Evolutionary conservation across 2,888 invertebrate species (phyloP), one percentile per base, ranked within the genome.

Genomic region (Dicyrtoma fusca): DNA sequence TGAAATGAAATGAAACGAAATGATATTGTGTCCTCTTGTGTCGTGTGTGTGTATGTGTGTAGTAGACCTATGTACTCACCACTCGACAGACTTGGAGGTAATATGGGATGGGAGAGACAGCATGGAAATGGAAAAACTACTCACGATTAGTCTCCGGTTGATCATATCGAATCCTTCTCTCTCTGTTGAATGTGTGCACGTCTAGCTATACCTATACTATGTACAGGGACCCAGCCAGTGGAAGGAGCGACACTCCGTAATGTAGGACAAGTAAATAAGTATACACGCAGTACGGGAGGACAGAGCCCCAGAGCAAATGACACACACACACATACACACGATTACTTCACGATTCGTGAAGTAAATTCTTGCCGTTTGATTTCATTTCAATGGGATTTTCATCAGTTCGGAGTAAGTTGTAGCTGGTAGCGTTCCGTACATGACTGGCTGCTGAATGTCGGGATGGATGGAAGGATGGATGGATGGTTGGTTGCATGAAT

Each of bases 341-440:
- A 34, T 34, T 34, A 34, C 34, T 34, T 34, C 34, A 34, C 34
- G 34, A 34, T 34, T 34, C 47, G 26, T 65, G 65, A 65, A 65
- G 25, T 64, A 65, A 65, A 65, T 51, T 65, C 57, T 65, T 25
- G 51, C 65, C 65, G 49, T 65, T 65, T 65, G 65, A 65, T 65
- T 65, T 65, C 25, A 45, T 51, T 65, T 26, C 47, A 51, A 65
- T 65, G n/a, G 65, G 65, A 65, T 65, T 65, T 65, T 65, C 59
- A 59, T 59, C 59, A 59, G 59, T 17, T 34, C 59, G 25, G 14
- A n/a, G 34, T 59, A 25, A 55, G 34, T 34, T 34, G 34, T 34
- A 34, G 34, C 34, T 34, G 3, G 34, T 34, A 34, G 34, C 34
- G 34, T 8, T 34, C 34, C 8, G 34, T 34, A 34, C 34, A 8